These are phyloP conservation scores for Patagioenas fasciata DNA, from an alignment of 2,113 vertebrate species.

Conservation along the genomic window DNA sequence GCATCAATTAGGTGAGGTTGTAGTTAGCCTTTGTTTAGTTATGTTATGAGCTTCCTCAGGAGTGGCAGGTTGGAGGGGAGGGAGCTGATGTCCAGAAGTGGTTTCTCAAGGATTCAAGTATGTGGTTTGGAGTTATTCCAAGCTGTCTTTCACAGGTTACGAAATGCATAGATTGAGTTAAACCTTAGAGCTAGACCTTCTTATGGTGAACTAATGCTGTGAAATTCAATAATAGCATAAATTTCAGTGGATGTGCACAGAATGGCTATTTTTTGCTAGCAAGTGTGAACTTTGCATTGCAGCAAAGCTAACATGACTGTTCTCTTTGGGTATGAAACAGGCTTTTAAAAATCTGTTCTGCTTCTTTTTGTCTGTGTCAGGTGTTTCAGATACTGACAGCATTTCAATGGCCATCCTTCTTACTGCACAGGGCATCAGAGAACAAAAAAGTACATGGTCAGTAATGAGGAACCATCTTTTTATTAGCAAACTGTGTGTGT, in stretches of 20 bases:
- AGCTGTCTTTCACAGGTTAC: background rate
- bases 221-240: background rate
- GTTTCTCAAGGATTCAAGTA: background rate
- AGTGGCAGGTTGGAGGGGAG: background rate
- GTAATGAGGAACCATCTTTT: background rate
- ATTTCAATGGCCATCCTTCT: background rate
- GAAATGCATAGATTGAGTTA: background rate
- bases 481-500: background rate
- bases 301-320: background rate
- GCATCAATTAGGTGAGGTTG: background rate
- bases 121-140: background rate
- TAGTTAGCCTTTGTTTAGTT: slow-evolving; percentile 7
- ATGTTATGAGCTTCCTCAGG: background rate
- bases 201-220: background rate
- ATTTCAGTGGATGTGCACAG: background rate
- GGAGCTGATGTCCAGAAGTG: background rate
- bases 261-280: background rate
- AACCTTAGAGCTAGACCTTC: background rate
- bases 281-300: background rate
- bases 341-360: background rate
- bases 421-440: background rate
- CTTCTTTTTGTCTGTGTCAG: background rate
- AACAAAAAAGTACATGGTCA: background rate
- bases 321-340: background rate
- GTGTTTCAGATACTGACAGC: background rate